phyloP scores from a whole-genome alignment of 2,888 invertebrate species.

The Mesoligia furuncula region DNA sequence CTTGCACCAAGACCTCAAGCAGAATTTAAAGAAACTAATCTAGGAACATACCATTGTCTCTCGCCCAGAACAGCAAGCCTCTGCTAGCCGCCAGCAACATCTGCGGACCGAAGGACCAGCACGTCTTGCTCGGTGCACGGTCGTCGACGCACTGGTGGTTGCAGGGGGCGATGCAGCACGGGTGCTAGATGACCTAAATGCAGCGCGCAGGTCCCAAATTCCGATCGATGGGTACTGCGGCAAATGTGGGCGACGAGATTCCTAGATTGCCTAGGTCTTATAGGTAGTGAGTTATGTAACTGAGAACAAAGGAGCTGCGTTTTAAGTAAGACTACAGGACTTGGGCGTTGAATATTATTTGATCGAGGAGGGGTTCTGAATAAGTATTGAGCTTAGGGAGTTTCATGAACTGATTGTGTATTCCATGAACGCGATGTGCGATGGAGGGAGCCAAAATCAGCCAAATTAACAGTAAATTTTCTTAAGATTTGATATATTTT shows the following conservation, averaged over 20 bases:
- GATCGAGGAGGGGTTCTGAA: no score
- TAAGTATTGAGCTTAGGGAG: neutral
- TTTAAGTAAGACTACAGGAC: neutral
- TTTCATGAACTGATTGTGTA: no score
- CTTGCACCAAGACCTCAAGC: neutral
- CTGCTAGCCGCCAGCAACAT: neutral
- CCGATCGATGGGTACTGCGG: slow-evolving; percentile 30
- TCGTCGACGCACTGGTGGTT: slow-evolving; percentile 33
- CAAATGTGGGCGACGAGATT: neutral
- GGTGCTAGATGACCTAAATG: slow-evolving; percentile 18
- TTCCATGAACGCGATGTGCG: no score
- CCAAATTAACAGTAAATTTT: no score
- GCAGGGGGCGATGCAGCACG: slow-evolving; percentile 14
- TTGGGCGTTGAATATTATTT: neutral
- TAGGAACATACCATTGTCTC: slow-evolving; percentile 21
- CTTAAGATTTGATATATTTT: no score
- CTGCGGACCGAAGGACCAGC: neutral
- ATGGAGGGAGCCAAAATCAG: no score
- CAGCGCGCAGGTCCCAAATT: slow-evolving; percentile 38
- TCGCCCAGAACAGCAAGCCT: slow-evolving; percentile 3
- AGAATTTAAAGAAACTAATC: neutral
- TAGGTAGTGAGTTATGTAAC: neutral
- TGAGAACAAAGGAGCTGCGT: neutral
- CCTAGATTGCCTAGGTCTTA: slow-evolving; percentile 10
- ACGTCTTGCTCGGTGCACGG: slow-evolving; percentile 39